phyloP scores from a whole-genome alignment of 2,888 invertebrate genomes.

The Lydus trimaculatus region DNA sequence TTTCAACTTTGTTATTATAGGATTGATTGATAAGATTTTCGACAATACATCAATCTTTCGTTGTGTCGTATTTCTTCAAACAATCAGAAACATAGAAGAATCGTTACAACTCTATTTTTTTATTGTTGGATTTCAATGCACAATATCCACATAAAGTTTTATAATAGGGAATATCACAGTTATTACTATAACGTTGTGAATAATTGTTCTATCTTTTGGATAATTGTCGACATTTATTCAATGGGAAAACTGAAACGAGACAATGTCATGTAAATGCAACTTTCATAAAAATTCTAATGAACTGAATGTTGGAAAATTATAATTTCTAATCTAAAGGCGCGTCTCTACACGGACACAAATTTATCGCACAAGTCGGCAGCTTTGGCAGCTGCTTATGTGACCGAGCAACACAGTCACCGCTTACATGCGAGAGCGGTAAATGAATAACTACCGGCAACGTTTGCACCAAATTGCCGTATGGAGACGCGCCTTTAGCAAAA shows the following conservation, averaged over 20 bases:
- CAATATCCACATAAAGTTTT: background rate
- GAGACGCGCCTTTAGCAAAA: too few species aligned
- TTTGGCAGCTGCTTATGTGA: too few species aligned
- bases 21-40: background rate
- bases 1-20: background rate
- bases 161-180: background rate
- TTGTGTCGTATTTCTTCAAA: background rate
- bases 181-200: background rate
- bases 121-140: background rate
- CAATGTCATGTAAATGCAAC: too few species aligned
- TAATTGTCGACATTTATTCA: background rate
- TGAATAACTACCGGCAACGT: too few species aligned
- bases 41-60: background rate
- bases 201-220: background rate
- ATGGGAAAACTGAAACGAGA: background rate
- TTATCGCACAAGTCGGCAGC: too few species aligned
- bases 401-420: too few species aligned
- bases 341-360: too few species aligned
- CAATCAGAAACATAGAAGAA: background rate
- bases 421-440: too few species aligned
- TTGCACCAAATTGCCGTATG: too few species aligned
- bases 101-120: background rate
- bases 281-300: too few species aligned
- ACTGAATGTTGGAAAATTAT: too few species aligned
- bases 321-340: too few species aligned